phyloP scores from a whole-genome alignment of 2,888 invertebrate genomes.

The Drosophila nr. medialis region DNA sequence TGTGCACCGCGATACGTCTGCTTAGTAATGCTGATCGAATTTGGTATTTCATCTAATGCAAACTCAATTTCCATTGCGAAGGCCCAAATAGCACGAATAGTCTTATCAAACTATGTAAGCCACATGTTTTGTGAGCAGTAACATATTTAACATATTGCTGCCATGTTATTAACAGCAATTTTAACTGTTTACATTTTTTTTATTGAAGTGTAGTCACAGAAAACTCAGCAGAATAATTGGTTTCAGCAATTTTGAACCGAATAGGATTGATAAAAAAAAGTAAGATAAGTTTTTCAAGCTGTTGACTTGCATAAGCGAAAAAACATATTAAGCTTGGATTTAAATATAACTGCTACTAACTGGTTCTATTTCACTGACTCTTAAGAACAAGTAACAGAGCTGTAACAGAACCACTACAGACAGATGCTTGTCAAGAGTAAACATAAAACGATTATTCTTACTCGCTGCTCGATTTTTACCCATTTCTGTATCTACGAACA shows the following conservation, averaged over 20 bases:
- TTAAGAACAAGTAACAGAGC: not conserved
- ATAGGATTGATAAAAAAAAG: not conserved
- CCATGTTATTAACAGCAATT: conserved; percentile 16
- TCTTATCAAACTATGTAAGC: conserved; percentile 28
- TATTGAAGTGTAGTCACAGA: not conserved
- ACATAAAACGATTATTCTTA: not conserved
- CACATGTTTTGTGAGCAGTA: conserved; percentile 32
- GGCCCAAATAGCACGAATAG: not conserved
- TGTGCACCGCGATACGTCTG: conserved; percentile 26
- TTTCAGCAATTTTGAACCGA: no score
- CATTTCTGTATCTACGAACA: not conserved
- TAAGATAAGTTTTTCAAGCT: not conserved
- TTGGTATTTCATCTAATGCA: conserved; percentile 28
- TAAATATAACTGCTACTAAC: not conserved
- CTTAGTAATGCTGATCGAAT: conserved; percentile 40
- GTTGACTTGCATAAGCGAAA: not conserved
- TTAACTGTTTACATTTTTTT: not conserved
- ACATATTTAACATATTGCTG: conserved; percentile 13
- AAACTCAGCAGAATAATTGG: not conserved
- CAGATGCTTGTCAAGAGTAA: not conserved
- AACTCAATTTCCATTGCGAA: conserved; percentile 50
- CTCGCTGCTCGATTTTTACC: not conserved
- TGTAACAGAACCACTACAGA: not conserved
- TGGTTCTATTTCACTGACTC: conserved; percentile 1
- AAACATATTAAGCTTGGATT: not conserved